A percentile compares a stretch with the other conserved stretches of the same genome.
These are phyloP conservation scores for Vireo griseus DNA, from an alignment of 2,797 vertebrate genomes.

Conservation along the genomic window DNA sequence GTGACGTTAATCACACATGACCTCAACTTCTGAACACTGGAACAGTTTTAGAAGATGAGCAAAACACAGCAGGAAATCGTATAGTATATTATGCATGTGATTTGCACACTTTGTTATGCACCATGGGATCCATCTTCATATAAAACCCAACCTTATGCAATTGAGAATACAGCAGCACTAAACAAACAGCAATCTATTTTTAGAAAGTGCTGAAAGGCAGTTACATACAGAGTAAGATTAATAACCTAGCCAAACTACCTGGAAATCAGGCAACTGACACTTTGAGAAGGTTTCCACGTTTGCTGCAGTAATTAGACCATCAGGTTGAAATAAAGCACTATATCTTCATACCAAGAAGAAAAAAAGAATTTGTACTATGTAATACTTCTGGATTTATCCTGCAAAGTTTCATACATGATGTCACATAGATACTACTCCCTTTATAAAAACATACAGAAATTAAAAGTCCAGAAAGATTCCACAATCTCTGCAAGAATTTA, in stretches of 20 bases:
- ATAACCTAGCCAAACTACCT: not conserved
- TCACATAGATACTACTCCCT: not conserved
- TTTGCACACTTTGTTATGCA: not conserved
- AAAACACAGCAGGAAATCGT: not conserved
- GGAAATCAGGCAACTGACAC: not conserved
- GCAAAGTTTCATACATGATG: not conserved
- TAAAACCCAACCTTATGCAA: not conserved
- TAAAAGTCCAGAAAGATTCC: not conserved
- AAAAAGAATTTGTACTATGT: not conserved
- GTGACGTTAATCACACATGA: not conserved
- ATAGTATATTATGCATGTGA: not conserved
- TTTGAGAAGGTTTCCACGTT: not conserved
- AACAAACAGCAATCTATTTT: conserved; percentile 17
- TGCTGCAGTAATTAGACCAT: not conserved
- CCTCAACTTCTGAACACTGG: not conserved
- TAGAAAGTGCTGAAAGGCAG: not conserved
- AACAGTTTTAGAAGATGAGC: not conserved
- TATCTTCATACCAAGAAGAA: not conserved
- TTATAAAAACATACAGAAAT: not conserved
- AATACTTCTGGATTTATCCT: not conserved
- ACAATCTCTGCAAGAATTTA: not conserved
- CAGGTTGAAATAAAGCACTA: not conserved
- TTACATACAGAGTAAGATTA: not conserved
- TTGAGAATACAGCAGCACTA: not conserved
- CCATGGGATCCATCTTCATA: not conserved